Evolutionary conservation across 2,113 vertebrate genomes (phyloP).

Genomic region (Sander vitreus): DNA sequence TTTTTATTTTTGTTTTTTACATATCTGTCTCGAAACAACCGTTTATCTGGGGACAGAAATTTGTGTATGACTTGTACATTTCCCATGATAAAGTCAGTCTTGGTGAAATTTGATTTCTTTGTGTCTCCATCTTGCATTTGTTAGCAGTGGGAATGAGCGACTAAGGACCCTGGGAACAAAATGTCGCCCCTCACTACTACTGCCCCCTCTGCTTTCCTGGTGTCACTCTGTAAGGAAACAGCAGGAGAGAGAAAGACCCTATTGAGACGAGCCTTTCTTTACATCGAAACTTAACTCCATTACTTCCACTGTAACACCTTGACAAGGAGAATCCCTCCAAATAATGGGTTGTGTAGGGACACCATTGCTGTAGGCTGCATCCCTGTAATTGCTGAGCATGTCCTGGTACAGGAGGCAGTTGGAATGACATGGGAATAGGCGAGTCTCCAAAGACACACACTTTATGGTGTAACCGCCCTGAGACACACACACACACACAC

Average conservation of each 20-base stretch:
- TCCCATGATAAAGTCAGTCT: background rate
- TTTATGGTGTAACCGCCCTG: constrained; percentile 32
- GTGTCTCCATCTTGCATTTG: constrained; percentile 19
- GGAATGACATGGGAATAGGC: constrained; percentile 73
- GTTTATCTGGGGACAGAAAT: background rate
- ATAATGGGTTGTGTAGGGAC: constrained; percentile 76
- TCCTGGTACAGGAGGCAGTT: constrained; percentile 73
- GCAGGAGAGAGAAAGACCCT: constrained; percentile 64
- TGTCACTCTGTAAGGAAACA: constrained; percentile 79
- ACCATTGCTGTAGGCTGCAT: constrained; percentile 77
- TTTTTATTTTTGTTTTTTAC: background rate
- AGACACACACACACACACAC: constrained; percentile 22
- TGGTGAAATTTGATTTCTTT: constrained; percentile 28
- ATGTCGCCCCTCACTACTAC: background rate
- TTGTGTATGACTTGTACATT: background rate
- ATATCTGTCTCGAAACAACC: background rate
- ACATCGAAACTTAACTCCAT: constrained; percentile 78
- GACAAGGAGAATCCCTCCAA: constrained; percentile 73
- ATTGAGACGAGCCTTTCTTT: constrained; percentile 73
- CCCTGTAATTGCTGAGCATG: constrained; percentile 74
- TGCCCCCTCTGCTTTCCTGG: constrained; percentile 22
- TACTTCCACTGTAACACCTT: constrained; percentile 67
- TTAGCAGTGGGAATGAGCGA: constrained; percentile 38
- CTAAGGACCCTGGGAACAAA: constrained; percentile 71
- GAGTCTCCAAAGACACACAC: constrained; percentile 55